Evolutionary conservation across 1,140 invertebrate species (phyloP).

Genomic region (Muscidifurax raptorellus): DNA sequence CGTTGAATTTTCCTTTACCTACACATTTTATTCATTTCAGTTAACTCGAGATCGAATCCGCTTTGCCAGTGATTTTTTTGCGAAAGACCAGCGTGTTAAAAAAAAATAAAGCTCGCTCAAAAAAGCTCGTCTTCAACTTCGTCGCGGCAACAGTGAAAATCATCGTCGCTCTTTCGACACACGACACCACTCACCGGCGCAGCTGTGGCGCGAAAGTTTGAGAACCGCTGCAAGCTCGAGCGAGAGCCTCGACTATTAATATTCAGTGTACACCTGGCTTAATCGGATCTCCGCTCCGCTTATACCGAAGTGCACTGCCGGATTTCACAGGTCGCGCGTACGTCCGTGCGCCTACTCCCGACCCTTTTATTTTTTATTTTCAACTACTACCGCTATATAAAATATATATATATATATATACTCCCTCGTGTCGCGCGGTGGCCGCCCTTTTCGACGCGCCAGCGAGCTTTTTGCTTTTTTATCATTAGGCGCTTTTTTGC

Average conservation of each 20-base stretch:
- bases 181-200: neutral
- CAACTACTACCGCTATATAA: neutral
- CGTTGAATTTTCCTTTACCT: no score
- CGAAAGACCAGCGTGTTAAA: no score
- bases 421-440: no score
- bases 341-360: neutral
- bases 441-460: no score
- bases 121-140: neutral
- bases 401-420: no score
- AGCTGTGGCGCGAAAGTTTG: slow-evolving; percentile 1
- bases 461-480: neutral
- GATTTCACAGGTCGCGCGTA: slow-evolving; percentile 18
- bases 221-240: neutral
- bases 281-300: slow-evolving; percentile 29
- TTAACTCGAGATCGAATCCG: no score
- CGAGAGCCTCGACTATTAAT: slow-evolving; percentile 31
- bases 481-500: neutral
- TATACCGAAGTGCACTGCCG: slow-evolving; percentile 26
- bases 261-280: slow-evolving; percentile 36
- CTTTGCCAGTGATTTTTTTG: no score
- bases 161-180: no score
- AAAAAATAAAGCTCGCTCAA: no score
- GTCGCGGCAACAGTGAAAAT: neutral
- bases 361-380: neutral
- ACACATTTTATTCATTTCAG: no score